Percentiles rank a stretch among this genome's conserved stretches.
These are phyloP conservation scores for Percopsis omiscomaycus DNA, from an alignment of 2,797 vertebrate species.

Conservation along the genomic window DNA sequence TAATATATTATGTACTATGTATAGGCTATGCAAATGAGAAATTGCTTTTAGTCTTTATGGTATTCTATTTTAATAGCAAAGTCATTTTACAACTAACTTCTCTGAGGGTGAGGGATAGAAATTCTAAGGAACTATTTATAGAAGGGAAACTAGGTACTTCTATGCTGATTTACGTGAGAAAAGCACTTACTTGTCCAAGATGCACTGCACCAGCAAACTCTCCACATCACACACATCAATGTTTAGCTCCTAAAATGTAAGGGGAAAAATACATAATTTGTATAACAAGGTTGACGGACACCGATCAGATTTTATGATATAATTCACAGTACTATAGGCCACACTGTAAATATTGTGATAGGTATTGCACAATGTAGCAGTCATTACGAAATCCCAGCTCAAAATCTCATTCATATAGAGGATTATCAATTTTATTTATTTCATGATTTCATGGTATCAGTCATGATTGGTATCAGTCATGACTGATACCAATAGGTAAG, in stretches of 20 bases:
- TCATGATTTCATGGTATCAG: not conserved
- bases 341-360: not conserved
- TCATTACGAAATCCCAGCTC: not conserved
- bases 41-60: too few species aligned
- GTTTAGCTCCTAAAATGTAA: constrained; percentile 90
- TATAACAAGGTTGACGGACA: not conserved
- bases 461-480: not conserved
- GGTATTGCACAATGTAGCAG: constrained; percentile 2
- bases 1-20: too few species aligned
- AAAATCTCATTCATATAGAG: too few species aligned
- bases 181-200: constrained; percentile 97
- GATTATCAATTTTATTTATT: too few species aligned
- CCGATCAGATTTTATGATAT: not conserved
- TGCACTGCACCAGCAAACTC: constrained; percentile 99
- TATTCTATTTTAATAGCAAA: too few species aligned
- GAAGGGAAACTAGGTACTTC: constrained; percentile 6
- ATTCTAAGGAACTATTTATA: constrained; percentile 57
- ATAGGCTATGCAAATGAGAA: too few species aligned
- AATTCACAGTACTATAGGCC: not conserved
- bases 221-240: constrained; percentile 99
- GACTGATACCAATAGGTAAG: not conserved
- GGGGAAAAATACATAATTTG: constrained; percentile 1
- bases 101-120: constrained; percentile 12
- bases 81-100: not conserved
- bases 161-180: constrained; percentile 3